Evolutionary conservation across 37 sponge, comb jelly and placozoan species (phyloP).

Genomic region (Spongia lamella): DNA sequence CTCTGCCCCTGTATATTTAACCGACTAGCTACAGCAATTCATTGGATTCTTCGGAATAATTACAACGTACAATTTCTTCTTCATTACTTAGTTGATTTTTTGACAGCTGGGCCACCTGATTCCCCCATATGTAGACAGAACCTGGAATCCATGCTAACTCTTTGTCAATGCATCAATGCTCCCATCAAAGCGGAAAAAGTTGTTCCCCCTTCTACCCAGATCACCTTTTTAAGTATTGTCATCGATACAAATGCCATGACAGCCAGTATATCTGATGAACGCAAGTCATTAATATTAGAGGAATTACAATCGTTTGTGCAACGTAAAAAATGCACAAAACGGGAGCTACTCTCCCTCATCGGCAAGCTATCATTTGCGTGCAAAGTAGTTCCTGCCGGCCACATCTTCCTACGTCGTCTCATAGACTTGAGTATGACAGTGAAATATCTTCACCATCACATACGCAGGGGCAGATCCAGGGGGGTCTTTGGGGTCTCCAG

Average conservation of each 20-base stretch:
- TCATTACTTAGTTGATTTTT: slow-evolving; percentile 13
- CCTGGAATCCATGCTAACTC: not conserved
- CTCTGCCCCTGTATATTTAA: no score
- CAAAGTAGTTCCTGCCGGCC: slow-evolving; percentile 4
- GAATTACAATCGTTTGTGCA: not conserved
- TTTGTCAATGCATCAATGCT: not conserved
- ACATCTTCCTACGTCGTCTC: slow-evolving; percentile 5
- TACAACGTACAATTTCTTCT: not conserved
- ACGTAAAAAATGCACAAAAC: not conserved
- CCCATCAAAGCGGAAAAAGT: not conserved
- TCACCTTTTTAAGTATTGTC: not conserved
- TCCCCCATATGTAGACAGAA: not conserved
- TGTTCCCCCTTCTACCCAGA: not conserved
- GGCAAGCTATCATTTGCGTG: not conserved
- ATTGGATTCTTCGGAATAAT: not conserved
- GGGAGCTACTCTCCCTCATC: slow-evolving; percentile 16
- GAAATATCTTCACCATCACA: not conserved
- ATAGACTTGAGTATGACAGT: not conserved
- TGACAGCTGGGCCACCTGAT: not conserved
- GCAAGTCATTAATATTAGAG: not conserved
- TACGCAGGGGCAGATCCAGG: no score
- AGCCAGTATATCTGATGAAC: not conserved
- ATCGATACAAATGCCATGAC: not conserved
- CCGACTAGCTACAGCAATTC: not conserved
- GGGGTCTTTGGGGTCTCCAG: no score